Conservation (phyloP, 2,888 invertebrate genomes). For the Drosophila merina region DNA sequence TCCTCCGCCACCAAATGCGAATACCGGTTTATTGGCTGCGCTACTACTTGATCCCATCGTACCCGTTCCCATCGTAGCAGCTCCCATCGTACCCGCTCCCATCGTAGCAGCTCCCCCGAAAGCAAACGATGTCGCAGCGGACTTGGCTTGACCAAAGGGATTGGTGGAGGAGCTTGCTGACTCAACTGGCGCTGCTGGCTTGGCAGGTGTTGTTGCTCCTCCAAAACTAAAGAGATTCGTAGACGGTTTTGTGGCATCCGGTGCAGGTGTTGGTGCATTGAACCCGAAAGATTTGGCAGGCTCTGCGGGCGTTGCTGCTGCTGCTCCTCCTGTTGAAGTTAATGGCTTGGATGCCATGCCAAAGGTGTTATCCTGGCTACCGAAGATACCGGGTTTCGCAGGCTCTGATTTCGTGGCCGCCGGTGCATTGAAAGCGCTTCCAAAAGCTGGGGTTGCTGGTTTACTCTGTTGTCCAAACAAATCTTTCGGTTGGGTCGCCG, state of each 20-base stretch:
- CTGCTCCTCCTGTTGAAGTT: not conserved
- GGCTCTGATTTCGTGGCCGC: conserved; percentile 10
- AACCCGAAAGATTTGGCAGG: conserved; percentile 23
- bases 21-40: conserved; percentile 13
- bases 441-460: not conserved
- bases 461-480: not conserved
- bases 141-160: conserved; percentile 16
- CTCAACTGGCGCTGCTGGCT: conserved; percentile 10
- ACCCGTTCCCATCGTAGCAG: not conserved
- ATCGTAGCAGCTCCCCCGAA: conserved; percentile 14
- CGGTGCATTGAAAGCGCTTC: conserved; percentile 4
- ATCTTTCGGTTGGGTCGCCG: not conserved
- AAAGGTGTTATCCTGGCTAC: conserved; percentile 17
- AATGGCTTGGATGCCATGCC: conserved; percentile 5
- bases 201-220: not conserved
- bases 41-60: not conserved
- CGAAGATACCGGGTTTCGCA: conserved; percentile 10
- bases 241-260: not conserved
- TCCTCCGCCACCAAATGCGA: conserved; percentile 22
- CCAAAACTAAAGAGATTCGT: conserved; percentile 36
- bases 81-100: not conserved
- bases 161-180: not conserved
- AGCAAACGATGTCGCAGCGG: conserved; percentile 5
- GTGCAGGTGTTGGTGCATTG: not conserved
- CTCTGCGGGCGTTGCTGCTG: conserved; percentile 1